Evolutionary conservation across 2,888 invertebrate genomes (phyloP), one percentile per base, ranked within the genome.

Genomic region (Pecten maximus): DNA sequence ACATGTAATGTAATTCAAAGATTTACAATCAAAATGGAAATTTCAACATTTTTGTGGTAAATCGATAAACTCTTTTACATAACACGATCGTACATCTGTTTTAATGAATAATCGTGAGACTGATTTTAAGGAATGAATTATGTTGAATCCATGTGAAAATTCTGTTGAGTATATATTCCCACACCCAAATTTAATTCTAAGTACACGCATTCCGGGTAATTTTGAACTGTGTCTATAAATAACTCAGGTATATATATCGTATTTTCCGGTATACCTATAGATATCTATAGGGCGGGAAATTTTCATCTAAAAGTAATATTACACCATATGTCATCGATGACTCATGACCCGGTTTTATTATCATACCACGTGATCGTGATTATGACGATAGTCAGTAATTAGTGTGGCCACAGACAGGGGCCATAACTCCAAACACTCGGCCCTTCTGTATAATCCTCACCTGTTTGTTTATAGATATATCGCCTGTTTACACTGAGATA

Each of bases 251-350:
- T 44, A 44, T 12, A 44, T 10, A 6, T 6, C 8, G 44, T 44
- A 44, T 44, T 44, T 74, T 35, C 16, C 35, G 12, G 6, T 74
- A 15, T 23, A 35, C 4, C 74, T 74, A 74, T 28, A 12, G 28
- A 74, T 74, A 74, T 74, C 74, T 74, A 28, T 28, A n/a, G 28
- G 74, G 35, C 74, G 74, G 74, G 74, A 28, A 54, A 74, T 74
- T 74, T 35, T 10, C 35, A 74, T 35, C 12, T 74, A 74, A 28
- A 28, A 35, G 35, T 35, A 74, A 35, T 74, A 35, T 74, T 74
- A 35, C 35, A 74, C 74, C 74, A 74, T 35, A 74, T 74, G 74
- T 74, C 74, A 74, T 74, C 74, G 74, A 74, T 74, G 74, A 74
- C 28, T 74, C 74, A 74, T 74, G 19, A 28, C 74, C 74, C 35